A percentile compares a stretch with the other conserved stretches of the same genome.
Conservation (phyloP, 1,140 invertebrate genomes). For the Cyclargus thomasi region DNA sequence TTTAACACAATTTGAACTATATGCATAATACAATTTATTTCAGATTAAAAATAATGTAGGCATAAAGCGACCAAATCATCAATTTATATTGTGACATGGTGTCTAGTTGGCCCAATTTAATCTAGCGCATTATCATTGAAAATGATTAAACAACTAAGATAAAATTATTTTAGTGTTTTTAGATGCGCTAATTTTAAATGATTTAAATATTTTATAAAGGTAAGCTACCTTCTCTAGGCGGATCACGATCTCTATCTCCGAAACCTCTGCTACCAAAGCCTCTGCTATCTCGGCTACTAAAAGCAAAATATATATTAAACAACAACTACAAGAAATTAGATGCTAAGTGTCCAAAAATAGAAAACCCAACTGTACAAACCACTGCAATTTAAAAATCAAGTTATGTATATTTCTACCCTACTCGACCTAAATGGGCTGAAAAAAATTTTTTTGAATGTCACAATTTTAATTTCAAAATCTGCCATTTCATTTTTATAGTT, state of each 20-base stretch:
- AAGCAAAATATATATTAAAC: neutral
- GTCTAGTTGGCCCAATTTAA: conserved; percentile 53
- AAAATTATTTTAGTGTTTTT: neutral
- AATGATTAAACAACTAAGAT: neutral
- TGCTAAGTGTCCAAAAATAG: too few species aligned
- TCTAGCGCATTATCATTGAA: conserved; percentile 40
- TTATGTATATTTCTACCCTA: too few species aligned
- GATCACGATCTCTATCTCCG: conserved; percentile 58
- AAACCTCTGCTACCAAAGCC: conserved; percentile 60
- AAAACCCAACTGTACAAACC: too few species aligned
- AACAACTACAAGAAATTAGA: too few species aligned
- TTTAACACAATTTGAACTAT: too few species aligned
- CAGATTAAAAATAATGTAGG: conserved; percentile 37
- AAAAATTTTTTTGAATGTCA: too few species aligned
- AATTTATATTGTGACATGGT: conserved; percentile 38
- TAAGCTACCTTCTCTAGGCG: conserved; percentile 55
- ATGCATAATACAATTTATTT: too few species aligned
- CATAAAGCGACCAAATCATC: conserved; percentile 54
- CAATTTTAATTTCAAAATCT: too few species aligned
- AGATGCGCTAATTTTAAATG: conserved; percentile 18
- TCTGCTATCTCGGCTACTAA: conserved; percentile 42
- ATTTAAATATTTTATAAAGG: neutral
- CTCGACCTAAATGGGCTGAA: too few species aligned
- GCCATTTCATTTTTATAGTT: too few species aligned
- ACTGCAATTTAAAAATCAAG: too few species aligned